Evolutionary conservation across 2,888 invertebrate genomes (phyloP).

Genomic region (Pyrocoelia pectoralis): DNA sequence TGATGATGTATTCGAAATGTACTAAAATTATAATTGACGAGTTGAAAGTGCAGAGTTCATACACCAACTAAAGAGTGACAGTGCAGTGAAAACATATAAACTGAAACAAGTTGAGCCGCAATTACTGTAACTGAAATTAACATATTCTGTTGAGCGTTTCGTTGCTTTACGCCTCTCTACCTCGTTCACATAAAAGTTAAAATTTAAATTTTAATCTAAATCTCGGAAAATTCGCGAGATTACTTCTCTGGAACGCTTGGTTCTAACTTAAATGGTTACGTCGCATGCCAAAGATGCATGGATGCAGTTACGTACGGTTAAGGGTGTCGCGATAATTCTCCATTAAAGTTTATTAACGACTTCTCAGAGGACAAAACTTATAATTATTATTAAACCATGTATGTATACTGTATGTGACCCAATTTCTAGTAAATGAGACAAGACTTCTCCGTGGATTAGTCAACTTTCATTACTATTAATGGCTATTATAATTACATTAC

Average conservation of each 20-base stretch:
- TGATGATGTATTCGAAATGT: slow-evolving; percentile 10
- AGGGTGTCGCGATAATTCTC: slow-evolving; percentile 31
- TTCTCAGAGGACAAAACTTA: slow-evolving; percentile 29
- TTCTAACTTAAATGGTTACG: slow-evolving; percentile 14
- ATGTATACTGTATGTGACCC: slow-evolving; percentile 25
- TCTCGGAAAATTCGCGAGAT: slow-evolving; percentile 23
- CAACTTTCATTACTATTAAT: not conserved
- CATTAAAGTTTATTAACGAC: slow-evolving; percentile 34
- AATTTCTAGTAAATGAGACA: slow-evolving; percentile 16
- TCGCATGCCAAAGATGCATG: slow-evolving; percentile 18
- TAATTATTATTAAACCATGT: slow-evolving; percentile 32
- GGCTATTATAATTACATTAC: not conserved
- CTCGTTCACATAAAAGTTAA: slow-evolving; percentile 18
- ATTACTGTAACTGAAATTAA: slow-evolving; percentile 28
- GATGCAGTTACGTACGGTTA: slow-evolving; percentile 16
- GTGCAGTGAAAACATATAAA: slow-evolving; percentile 20
- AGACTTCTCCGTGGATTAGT: slow-evolving; percentile 19
- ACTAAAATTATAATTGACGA: slow-evolving; percentile 31
- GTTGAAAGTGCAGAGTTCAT: slow-evolving; percentile 17
- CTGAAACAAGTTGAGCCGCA: slow-evolving; percentile 24
- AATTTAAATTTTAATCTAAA: slow-evolving; percentile 30
- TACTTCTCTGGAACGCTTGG: slow-evolving; percentile 16
- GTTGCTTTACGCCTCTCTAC: slow-evolving; percentile 21
- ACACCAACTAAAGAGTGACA: slow-evolving; percentile 15
- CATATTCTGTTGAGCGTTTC: slow-evolving; percentile 24